These are phyloP conservation scores for Chaetophractus vellerosus DNA, from an alignment of 2,797 vertebrate genomes.

Conservation along the genomic window DNA sequence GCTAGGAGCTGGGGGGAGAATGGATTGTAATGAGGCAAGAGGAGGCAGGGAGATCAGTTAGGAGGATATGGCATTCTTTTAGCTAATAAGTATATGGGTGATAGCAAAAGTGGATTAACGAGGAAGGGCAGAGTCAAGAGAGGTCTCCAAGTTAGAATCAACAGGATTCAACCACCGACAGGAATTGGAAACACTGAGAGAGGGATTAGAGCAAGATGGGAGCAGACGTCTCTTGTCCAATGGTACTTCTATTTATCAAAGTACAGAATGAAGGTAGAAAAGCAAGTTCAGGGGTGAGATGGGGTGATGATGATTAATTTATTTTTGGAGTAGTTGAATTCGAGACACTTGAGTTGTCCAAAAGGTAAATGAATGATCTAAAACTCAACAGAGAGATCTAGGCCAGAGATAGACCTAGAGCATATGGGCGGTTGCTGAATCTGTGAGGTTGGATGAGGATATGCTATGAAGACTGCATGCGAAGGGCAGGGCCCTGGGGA, in stretches of 20 bases:
- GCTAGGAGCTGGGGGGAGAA: slow-evolving; percentile 20
- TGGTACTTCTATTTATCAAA: not conserved
- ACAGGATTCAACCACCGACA: not conserved
- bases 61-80: not conserved
- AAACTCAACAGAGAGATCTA: slow-evolving; percentile 79
- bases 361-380: slow-evolving; percentile 73
- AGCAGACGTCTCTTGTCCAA: not conserved
- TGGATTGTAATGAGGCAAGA: not conserved
- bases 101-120: not conserved
- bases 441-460: not conserved
- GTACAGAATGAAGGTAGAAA: not conserved
- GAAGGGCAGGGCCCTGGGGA: not conserved
- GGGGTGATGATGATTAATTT: slow-evolving; percentile 76
- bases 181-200: not conserved
- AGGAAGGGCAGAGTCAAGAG: not conserved
- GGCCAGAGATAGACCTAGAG: slow-evolving; percentile 60
- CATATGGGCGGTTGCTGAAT: not conserved
- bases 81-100: not conserved
- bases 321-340: slow-evolving; percentile 74
- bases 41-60: not conserved
- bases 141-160: not conserved
- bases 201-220: not conserved
- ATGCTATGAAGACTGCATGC: not conserved
- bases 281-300: not conserved
- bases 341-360: slow-evolving; percentile 75